phyloP scores from a whole-genome alignment of 2,888 invertebrate species.

The Nomada goodeniana region DNA sequence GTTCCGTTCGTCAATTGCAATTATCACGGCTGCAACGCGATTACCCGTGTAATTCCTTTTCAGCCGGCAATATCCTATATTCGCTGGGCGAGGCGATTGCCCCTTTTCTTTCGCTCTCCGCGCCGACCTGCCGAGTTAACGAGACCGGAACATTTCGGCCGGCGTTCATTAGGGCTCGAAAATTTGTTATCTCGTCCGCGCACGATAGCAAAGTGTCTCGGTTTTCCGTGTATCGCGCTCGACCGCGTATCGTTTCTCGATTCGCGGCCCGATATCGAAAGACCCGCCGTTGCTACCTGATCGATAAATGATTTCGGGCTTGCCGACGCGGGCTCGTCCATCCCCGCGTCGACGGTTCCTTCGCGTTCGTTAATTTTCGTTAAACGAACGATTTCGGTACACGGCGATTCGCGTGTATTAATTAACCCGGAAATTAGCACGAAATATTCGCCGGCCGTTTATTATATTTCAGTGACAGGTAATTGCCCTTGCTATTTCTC shows the following conservation, averaged over 20 bases:
- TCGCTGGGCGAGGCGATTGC: not conserved
- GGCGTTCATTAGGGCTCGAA: constrained; percentile 51
- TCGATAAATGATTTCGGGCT: not conserved
- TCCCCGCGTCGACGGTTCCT: not conserved
- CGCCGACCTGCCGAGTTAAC: constrained; percentile 33
- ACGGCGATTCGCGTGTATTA: constrained; percentile 16
- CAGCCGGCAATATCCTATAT: constrained; percentile 39
- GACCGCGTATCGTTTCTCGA: not conserved
- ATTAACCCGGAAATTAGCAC: constrained; percentile 44
- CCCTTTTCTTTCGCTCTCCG: constrained; percentile 18
- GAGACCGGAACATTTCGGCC: constrained; percentile 53
- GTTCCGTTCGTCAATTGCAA: constrained; percentile 60
- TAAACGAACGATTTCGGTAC: constrained; percentile 3
- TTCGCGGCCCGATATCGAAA: not conserved
- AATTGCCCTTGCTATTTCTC: constrained; percentile 33
- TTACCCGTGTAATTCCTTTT: constrained; percentile 59
- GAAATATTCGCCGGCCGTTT: constrained; percentile 33
- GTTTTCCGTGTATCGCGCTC: not conserved
- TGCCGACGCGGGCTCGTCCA: not conserved
- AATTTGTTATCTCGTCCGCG: constrained; percentile 43
- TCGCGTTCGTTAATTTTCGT: not conserved
- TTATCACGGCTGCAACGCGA: constrained; percentile 52
- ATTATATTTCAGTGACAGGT: constrained; percentile 30
- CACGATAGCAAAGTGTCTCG: not conserved
- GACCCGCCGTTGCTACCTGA: not conserved